phyloP scores from a whole-genome alignment of 2,888 invertebrate species.

The Agriopis marginaria region DNA sequence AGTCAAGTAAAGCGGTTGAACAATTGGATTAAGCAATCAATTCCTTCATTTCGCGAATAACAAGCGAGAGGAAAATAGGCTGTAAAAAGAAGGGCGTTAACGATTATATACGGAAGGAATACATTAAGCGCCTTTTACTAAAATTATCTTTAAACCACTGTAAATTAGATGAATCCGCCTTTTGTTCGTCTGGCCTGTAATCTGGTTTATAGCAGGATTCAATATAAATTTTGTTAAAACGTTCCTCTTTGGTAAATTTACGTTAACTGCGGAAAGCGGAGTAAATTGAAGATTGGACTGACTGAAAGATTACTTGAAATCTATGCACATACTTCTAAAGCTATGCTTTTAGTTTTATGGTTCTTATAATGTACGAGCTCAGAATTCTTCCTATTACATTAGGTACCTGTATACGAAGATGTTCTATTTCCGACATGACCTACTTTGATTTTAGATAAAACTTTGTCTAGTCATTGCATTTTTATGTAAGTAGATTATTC shows the following conservation, averaged over 20 bases:
- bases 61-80: slow-evolving; percentile 42
- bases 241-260: slow-evolving; percentile 28
- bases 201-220: slow-evolving; percentile 31
- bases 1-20: slow-evolving; percentile 47
- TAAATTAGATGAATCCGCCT: slow-evolving; percentile 36
- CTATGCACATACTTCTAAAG: slow-evolving; percentile 6
- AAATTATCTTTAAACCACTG: slow-evolving; percentile 33
- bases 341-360: slow-evolving; percentile 19
- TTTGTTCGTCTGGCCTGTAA: slow-evolving; percentile 36
- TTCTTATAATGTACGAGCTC: background rate
- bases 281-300: slow-evolving; percentile 33
- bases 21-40: slow-evolving; percentile 60
- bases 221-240: slow-evolving; percentile 34
- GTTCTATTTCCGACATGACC: too few relatives aligned
- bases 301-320: slow-evolving; percentile 26
- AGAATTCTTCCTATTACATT: background rate
- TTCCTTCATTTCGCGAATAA: slow-evolving; percentile 55
- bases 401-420: too few relatives aligned
- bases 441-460: too few relatives aligned
- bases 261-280: slow-evolving; percentile 18
- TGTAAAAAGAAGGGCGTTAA: slow-evolving; percentile 46
- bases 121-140: slow-evolving; percentile 28
- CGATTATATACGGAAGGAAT: slow-evolving; percentile 31
- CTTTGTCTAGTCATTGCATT: too few relatives aligned
- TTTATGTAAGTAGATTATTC: too few relatives aligned